These are phyloP conservation scores for Yponomeuta plumbellus DNA, from an alignment of 2,888 invertebrate genomes.

Conservation along the genomic window DNA sequence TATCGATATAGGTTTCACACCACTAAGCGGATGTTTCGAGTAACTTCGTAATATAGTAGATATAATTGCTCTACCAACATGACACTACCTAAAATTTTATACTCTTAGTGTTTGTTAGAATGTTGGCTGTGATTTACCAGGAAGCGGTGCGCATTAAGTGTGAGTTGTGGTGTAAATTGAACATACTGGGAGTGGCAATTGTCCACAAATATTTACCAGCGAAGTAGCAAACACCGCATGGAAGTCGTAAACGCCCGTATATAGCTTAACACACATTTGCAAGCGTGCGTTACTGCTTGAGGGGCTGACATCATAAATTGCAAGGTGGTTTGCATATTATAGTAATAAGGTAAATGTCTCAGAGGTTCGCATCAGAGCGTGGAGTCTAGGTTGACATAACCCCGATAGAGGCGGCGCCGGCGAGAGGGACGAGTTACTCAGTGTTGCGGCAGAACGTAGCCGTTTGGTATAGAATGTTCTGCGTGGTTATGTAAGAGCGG, in stretches of 20 bases:
- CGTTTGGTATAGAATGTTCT: slow-evolving; percentile 35
- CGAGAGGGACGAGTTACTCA: slow-evolving; percentile 8
- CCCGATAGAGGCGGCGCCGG: background rate
- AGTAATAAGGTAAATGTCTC: background rate
- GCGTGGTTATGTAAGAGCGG: slow-evolving; percentile 41
- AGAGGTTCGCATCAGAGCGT: slow-evolving; percentile 6
- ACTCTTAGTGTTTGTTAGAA: background rate
- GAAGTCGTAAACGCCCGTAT: background rate
- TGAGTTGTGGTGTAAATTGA: background rate
- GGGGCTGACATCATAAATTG: background rate
- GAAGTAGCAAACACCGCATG: background rate
- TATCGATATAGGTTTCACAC: background rate
- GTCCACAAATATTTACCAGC: background rate
- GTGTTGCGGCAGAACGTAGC: slow-evolving; percentile 33
- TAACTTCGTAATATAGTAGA: background rate
- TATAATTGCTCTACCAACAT: background rate
- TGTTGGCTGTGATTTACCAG: background rate
- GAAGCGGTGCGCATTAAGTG: background rate
- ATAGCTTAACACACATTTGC: background rate
- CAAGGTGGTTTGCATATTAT: slow-evolving; percentile 8
- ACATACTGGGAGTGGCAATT: background rate
- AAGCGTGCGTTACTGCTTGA: background rate
- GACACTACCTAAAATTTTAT: no score
- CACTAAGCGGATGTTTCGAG: background rate
- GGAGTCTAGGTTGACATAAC: slow-evolving; percentile 13